Percentiles rank a stretch among this genome's conserved stretches.
phyloP scores from a whole-genome alignment of 2,888 invertebrate species.

The Tenodera sinensis region DNA sequence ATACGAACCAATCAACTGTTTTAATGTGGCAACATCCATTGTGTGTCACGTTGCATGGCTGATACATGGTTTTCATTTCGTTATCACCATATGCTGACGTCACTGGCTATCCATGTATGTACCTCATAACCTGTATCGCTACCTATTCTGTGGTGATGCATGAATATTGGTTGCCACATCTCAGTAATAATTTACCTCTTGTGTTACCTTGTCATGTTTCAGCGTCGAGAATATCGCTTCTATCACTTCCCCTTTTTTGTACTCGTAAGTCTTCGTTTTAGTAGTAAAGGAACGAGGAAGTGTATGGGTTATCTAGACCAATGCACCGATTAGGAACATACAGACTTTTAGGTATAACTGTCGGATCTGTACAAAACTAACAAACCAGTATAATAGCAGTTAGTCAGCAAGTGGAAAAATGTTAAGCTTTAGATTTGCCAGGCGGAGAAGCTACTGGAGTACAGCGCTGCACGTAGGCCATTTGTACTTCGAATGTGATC shows the following conservation, averaged over 20 bases:
- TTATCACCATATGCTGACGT: background rate
- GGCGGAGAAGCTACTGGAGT: no score
- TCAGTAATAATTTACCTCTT: background rate
- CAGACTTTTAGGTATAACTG: no score
- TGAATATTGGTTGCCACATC: background rate
- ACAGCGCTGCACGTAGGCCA: no score
- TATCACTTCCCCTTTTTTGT: background rate
- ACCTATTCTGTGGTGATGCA: background rate
- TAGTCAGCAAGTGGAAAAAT: no score
- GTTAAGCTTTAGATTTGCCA: no score
- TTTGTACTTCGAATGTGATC: no score
- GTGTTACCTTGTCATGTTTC: background rate
- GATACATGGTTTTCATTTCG: background rate
- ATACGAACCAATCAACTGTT: background rate
- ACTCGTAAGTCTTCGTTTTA: no score
- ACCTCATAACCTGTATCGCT: background rate
- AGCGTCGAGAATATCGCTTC: background rate
- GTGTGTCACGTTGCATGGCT: background rate
- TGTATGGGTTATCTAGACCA: no score
- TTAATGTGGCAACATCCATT: background rate
- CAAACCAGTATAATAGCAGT: no score
- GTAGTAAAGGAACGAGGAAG: no score
- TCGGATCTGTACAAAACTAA: no score
- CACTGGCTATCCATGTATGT: background rate
- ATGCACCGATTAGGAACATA: no score